These are phyloP conservation scores for Heterotis niloticus DNA, from an alignment of 2,113 vertebrate species.

Conservation along the genomic window DNA sequence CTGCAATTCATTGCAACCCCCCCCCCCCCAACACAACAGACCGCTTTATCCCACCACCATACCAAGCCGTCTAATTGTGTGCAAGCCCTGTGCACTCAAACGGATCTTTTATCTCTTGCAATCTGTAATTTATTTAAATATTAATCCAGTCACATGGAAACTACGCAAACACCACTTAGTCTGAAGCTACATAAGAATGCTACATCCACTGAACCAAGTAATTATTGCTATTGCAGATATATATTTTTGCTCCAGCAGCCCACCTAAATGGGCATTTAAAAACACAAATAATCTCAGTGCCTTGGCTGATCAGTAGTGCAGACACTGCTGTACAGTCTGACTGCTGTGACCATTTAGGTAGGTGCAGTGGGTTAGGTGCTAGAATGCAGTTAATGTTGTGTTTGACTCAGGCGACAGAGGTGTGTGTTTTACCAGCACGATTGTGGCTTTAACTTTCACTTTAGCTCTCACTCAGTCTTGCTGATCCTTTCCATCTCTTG, in stretches of 20 bases:
- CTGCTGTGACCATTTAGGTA: constrained; percentile 12
- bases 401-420: no score
- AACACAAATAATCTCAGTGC: constrained; percentile 54
- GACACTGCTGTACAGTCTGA: constrained; percentile 11
- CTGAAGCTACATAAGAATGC: not conserved
- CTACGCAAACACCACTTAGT: not conserved
- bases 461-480: not conserved
- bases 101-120: not conserved
- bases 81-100: not conserved
- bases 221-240: not conserved
- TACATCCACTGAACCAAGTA: not conserved
- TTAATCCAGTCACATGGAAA: not conserved
- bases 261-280: not conserved
- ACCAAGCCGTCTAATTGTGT: not conserved
- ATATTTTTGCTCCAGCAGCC: not conserved
- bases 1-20: not conserved
- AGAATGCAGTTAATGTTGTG: no score
- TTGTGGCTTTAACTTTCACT: constrained; percentile 1
- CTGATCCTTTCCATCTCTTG: no score
- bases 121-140: not conserved
- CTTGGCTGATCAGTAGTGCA: constrained; percentile 55
- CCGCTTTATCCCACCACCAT: not conserved
- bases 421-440: no score
- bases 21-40: not conserved
- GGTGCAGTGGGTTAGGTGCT: not conserved